Evolutionary conservation across 2,113 vertebrate genomes (phyloP), one percentile per base, ranked within the genome.

Genomic region (Apeltes quadracus): DNA sequence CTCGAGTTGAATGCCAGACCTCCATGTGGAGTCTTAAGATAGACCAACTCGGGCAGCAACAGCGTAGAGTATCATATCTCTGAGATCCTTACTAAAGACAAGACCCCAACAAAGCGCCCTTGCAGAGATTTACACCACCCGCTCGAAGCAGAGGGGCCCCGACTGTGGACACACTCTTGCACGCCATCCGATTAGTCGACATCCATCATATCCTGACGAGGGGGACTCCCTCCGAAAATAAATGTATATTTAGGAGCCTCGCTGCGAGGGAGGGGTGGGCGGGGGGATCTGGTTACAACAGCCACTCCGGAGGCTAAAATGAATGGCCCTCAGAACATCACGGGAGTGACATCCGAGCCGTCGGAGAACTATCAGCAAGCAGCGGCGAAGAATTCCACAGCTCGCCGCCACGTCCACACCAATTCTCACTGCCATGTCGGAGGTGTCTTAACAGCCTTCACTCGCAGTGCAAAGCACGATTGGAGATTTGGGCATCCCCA

Each of bases 11-110:
- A 93, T 93, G 90, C 89, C 92, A 93, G 89, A 90, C 87, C 88
- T 90, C 92, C 90, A 89, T 91, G 92, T 90, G 89, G 88, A 87
- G 91, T 91, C 91, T 89, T 90, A 92, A 92, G 92, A 93, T 93
- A 93, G 92, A 91, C 86, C 77, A 81, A 75, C 87, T 84, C 84
- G 86, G 91, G 89, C 90, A 91, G 91, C 90, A 90, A 90, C 90
- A 91, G 87, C 84, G 81, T 69, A 73, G 75, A 76, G 76, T 91
- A 93, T 91, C 89, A 84, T 90, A 93, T 91, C 92, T 91, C 88
- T 76, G 32, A 90, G 87, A 91, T 92, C 85, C 84, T 89, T 80
- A 86, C 85, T 76, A 76, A 89, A 91, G 83, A 90, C 89, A 91
- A 89, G 90, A 85, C 59, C 86, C 73, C 76, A 84, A 87, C 82